Evolutionary conservation across 2,113 vertebrate species (phyloP).

Genomic region (Saccopteryx bilineata): DNA sequence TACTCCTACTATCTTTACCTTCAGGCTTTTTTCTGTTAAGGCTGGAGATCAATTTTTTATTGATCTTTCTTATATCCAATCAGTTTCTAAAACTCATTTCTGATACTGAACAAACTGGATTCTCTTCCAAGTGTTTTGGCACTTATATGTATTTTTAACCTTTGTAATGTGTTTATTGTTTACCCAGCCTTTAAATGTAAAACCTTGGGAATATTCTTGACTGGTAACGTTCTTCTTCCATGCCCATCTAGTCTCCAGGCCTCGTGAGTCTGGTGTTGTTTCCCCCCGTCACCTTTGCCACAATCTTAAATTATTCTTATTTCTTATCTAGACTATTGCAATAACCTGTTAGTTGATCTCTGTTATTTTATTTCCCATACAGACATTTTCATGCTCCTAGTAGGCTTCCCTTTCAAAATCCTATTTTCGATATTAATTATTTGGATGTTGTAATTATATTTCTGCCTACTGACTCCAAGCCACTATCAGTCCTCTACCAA

Average conservation of each 20-base stretch:
- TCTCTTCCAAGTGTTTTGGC: neutral
- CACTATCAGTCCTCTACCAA: neutral
- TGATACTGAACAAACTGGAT: neutral
- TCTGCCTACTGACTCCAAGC: neutral
- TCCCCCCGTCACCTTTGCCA: neutral
- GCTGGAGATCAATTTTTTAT: neutral
- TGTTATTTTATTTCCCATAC: neutral
- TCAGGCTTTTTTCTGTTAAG: neutral
- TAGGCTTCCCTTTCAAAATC: neutral
- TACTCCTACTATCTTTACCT: neutral
- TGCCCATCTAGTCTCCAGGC: neutral
- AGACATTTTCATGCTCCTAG: neutral
- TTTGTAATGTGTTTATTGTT: neutral
- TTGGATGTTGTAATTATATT: neutral
- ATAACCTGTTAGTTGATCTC: neutral
- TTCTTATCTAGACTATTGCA: neutral
- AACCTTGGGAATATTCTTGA: neutral
- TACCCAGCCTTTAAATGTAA: neutral
- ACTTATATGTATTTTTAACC: neutral
- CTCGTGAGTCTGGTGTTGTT: neutral
- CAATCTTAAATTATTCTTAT: neutral
- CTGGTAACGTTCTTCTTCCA: neutral
- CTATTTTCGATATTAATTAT: neutral
- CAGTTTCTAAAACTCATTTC: neutral
- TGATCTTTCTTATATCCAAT: neutral